phyloP scores from a whole-genome alignment of 2,888 invertebrate genomes.

The Pogonocherus hispidulus region DNA sequence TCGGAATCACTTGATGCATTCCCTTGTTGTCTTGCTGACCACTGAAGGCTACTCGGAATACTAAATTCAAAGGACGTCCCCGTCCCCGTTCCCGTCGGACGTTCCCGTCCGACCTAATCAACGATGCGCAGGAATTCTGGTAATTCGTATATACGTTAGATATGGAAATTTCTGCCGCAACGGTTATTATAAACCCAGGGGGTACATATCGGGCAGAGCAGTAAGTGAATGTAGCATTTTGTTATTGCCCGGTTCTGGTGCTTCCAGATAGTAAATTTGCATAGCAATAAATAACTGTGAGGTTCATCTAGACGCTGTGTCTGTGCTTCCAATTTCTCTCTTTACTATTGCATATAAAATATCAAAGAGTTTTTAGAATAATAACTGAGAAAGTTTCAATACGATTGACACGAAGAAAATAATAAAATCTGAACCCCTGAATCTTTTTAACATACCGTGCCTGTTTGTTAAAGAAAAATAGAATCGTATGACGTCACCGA shows the following conservation, averaged over 20 bases:
- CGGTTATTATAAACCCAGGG: constrained; percentile 6
- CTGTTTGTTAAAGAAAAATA: too few species aligned
- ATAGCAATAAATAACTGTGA: background rate
- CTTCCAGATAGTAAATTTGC: background rate
- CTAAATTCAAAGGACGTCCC: too few species aligned
- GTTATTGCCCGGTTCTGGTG: background rate
- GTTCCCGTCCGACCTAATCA: background rate
- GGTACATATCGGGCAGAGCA: background rate
- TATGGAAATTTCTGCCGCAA: constrained; percentile 20
- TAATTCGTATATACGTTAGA: constrained; percentile 9
- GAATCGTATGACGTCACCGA: too few species aligned
- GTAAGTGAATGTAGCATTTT: constrained; percentile 9
- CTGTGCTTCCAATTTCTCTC: background rate
- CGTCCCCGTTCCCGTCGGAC: too few species aligned
- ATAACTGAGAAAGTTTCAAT: too few species aligned
- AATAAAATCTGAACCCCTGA: too few species aligned
- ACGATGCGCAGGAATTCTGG: constrained; percentile 28
- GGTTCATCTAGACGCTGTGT: background rate
- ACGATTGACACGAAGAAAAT: too few species aligned
- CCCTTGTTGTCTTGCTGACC: too few species aligned
- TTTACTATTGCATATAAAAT: background rate
- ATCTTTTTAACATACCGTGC: too few species aligned
- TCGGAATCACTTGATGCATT: too few species aligned
- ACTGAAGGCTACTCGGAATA: too few species aligned
- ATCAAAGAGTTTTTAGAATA: too few species aligned